Percentiles rank a stretch among this genome's conserved stretches.
Evolutionary conservation across 2,113 vertebrate genomes (phyloP).

Genomic region (Notarius lentiginosus): DNA sequence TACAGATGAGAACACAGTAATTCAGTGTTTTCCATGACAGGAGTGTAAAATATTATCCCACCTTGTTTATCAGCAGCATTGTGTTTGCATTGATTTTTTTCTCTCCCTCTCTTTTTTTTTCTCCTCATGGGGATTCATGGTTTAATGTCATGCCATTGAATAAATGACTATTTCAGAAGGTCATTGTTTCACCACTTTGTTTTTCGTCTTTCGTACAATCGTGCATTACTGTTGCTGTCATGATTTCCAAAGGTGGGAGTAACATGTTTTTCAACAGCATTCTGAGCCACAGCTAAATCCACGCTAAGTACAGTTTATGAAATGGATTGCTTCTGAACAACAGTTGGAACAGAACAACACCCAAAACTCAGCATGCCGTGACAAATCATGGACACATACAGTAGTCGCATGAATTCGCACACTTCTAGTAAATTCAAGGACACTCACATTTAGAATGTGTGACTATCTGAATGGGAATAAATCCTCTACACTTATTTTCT

Average conservation of each 20-base stretch:
- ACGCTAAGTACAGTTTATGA: slow-evolving; percentile 21
- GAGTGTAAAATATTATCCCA: slow-evolving; percentile 8
- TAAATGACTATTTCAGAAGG: not conserved
- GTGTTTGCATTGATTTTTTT: not conserved
- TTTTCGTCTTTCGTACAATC: slow-evolving; percentile 26
- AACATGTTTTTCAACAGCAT: not conserved
- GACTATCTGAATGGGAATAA: not conserved
- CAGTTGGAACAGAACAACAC: not conserved
- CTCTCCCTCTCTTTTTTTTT: not conserved
- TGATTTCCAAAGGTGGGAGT: not conserved
- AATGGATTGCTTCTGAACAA: not conserved
- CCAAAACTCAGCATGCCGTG: not conserved
- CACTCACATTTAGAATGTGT: not conserved
- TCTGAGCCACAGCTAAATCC: not conserved
- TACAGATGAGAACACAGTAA: not conserved
- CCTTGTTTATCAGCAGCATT: slow-evolving; percentile 24
- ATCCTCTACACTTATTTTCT: not conserved
- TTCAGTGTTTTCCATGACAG: not conserved
- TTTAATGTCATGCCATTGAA: not conserved
- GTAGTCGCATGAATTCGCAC: not conserved
- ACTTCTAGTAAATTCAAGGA: not conserved
- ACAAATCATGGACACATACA: not conserved
- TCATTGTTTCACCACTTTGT: slow-evolving; percentile 28
- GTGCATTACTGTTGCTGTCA: not conserved
- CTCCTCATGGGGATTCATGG: slow-evolving; percentile 1